Conservation (phyloP, 1,140 invertebrate genomes). For the Orius insidiosus region DNA sequence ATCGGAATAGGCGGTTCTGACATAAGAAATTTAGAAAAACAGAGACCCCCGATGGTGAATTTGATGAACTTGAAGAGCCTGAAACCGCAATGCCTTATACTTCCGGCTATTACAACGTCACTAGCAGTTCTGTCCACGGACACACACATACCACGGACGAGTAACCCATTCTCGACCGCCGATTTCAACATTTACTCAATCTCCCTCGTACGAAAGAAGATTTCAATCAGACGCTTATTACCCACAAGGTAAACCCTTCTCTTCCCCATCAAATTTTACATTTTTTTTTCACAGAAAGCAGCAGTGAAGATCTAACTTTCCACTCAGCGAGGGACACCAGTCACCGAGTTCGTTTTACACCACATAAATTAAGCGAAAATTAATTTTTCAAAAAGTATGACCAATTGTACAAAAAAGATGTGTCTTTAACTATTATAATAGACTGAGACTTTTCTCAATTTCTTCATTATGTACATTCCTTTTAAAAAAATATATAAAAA, state of each 20-base stretch:
- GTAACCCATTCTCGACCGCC: constrained; percentile 23
- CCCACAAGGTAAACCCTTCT: not conserved
- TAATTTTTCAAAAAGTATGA: too few relatives aligned
- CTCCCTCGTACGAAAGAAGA: constrained; percentile 22
- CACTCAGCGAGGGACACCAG: constrained; percentile 10
- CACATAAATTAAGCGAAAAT: not conserved
- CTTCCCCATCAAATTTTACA: not conserved
- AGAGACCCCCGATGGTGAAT: not conserved
- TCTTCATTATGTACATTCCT: too few relatives aligned
- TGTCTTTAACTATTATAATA: too few relatives aligned
- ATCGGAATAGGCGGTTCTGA: constrained; percentile 73
- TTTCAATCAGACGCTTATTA: constrained; percentile 2
- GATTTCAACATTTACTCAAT: not conserved
- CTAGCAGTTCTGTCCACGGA: constrained; percentile 34
- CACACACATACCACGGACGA: constrained; percentile 83
- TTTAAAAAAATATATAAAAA: too few relatives aligned
- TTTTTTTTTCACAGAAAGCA: constrained; percentile 9
- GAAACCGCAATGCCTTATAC: not conserved
- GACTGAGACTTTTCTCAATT: too few relatives aligned
- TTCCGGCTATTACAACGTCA: constrained; percentile 1
- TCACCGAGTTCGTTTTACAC: constrained; percentile 9
- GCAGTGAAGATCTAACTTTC: constrained; percentile 10
- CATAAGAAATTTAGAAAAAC: constrained; percentile 34
- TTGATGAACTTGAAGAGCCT: constrained; percentile 4
- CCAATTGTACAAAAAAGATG: too few relatives aligned